Base-by-base conservation (phyloP, 2,113 vertebrate genomes). In the Lamprologus callipterus region DNA sequence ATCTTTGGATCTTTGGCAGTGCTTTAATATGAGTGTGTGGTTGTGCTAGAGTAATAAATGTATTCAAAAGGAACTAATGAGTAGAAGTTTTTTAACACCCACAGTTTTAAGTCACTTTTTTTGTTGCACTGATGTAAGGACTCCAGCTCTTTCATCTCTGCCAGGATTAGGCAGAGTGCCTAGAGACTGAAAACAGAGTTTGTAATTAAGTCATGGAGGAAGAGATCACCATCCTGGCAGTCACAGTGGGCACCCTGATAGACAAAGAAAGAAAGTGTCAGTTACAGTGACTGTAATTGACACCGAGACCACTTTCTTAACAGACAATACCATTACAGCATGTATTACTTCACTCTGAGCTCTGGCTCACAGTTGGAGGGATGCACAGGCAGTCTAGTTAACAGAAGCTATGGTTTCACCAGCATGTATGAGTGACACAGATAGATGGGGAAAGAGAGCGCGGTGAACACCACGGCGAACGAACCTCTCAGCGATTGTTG, bases 121-220 rank as follows among this genome's bases (percentile, higher is more conserved):
- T 7, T 47, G 35, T 63, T 65, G 70, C 17, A 21, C 42, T 45
- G 40, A 31, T 65, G 37, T 42, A 7, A 49, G 33, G 31, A 57
- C 12, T 81, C 57, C 51, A 58, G 60, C 31, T 63, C 45, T 45
- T 81, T 53, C 19, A 82, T 86, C 81, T 90, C 60, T 83, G 89
- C 45, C 81, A 70, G 47, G 8, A 11, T 40, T 10, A 19, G 53
- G 26, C 12, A 4, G 53, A 51, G 81, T 82, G 47, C 35, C 55
- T 7, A 21, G 75, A 40, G 42, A 37, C 13, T 53, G 47, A 80
- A 84, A 89, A 73, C 75, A 60, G 51, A 80, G 75, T 82, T 86
- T 85, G 63, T 58, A 89, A 83, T 88, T 87, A 88, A 89, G 65
- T 92, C 16, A 42, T 31, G 49, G 73, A 83, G 81, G 75, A 79